These are phyloP conservation scores for Pycnonotus jocosus DNA, from an alignment of 2,113 vertebrate genomes.

Conservation along the genomic window DNA sequence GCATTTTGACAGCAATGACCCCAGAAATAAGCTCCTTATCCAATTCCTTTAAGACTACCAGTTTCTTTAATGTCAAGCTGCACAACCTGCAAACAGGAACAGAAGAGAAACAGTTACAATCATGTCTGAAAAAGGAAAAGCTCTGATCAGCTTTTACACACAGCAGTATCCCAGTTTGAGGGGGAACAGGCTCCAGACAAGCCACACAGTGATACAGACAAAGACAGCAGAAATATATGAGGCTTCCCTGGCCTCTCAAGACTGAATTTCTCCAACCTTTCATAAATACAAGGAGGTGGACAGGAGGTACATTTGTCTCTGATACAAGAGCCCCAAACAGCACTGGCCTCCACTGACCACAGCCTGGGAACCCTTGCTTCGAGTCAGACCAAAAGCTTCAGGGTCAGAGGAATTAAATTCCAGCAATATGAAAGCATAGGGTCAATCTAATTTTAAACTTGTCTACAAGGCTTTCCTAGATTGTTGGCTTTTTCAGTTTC, in stretches of 20 bases:
- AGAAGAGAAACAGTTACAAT: slow-evolving; percentile 15
- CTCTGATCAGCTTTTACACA: neutral
- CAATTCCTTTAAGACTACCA: slow-evolving; percentile 89
- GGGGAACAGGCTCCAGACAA: neutral
- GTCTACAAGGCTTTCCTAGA: neutral
- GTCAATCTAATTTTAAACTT: slow-evolving; percentile 28
- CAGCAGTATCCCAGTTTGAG: neutral
- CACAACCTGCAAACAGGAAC: slow-evolving; percentile 80
- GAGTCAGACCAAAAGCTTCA: neutral
- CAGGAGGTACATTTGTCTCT: neutral
- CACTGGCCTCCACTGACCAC: neutral
- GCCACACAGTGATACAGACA: neutral
- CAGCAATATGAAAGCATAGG: neutral
- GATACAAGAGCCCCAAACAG: neutral
- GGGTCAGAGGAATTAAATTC: slow-evolving; percentile 33
- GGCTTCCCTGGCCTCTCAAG: neutral
- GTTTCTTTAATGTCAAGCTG: slow-evolving; percentile 94
- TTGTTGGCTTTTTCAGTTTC: neutral
- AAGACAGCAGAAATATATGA: neutral
- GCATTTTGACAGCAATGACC: slow-evolving; percentile 96
- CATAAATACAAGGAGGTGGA: neutral
- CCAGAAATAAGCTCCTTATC: slow-evolving; percentile 95
- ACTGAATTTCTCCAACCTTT: neutral
- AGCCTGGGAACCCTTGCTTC: neutral
- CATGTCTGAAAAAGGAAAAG: neutral